A percentile compares a stretch with the other conserved stretches of the same genome.
Evolutionary conservation across 2,113 vertebrate genomes (phyloP).

Genomic region (Ifrita kowaldi): DNA sequence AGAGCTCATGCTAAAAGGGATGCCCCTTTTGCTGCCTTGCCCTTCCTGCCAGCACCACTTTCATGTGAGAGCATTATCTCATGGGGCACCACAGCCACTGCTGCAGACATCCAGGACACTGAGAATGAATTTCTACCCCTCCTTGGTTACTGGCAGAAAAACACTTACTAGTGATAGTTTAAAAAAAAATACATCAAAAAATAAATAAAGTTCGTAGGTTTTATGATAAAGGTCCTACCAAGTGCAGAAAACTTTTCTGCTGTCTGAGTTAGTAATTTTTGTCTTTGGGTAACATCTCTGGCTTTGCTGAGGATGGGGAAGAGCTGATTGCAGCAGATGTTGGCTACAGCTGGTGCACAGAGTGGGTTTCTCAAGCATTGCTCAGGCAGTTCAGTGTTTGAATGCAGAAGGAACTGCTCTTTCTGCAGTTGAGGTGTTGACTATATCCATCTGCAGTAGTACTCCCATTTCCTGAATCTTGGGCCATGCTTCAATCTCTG

Average conservation of each 20-base stretch:
- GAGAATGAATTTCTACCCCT: not conserved
- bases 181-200: not conserved
- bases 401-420: not conserved
- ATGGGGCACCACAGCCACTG: rapidly evolving
- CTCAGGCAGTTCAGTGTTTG: not conserved
- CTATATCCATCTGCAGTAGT: not conserved
- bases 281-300: not conserved
- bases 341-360: not conserved
- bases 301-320: not conserved
- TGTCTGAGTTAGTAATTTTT: not conserved
- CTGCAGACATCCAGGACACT: not conserved
- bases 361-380: not conserved
- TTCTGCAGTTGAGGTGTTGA: not conserved
- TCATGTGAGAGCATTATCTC: not conserved
- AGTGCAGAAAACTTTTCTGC: not conserved
- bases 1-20: not conserved
- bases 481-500: not conserved
- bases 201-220: not conserved
- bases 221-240: not conserved
- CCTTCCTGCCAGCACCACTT: not conserved
- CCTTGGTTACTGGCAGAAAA: not conserved
- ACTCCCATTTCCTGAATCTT: not conserved
- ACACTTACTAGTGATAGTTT: not conserved
- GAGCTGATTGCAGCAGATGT: not conserved
- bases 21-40: not conserved